A percentile compares a stretch with the other conserved stretches of the same genome.
Evolutionary conservation across 2,888 invertebrate species (phyloP).

Genomic region (Macaria notata): DNA sequence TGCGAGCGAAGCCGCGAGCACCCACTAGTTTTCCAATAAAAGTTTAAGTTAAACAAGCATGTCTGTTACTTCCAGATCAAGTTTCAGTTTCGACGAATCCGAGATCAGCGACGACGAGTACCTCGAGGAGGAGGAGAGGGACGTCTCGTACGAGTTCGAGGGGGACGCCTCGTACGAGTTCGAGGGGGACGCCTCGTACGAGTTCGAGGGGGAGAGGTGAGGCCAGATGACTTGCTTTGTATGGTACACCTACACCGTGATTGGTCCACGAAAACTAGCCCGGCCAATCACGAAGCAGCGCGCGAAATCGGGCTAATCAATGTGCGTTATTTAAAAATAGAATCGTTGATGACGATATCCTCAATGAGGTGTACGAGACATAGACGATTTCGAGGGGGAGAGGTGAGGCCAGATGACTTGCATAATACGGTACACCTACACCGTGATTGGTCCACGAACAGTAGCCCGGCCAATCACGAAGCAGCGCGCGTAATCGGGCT

Average conservation of each 20-base stretch:
- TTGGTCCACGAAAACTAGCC: not conserved
- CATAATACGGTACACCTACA: not conserved
- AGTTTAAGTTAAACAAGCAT: too few species aligned
- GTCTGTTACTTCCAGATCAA: slow-evolving; percentile 29
- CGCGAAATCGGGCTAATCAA: not conserved
- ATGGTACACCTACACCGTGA: not conserved
- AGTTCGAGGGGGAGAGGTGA: slow-evolving; percentile 16
- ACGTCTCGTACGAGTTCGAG: too few species aligned
- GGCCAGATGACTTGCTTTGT: not conserved
- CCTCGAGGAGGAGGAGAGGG: slow-evolving; percentile 29
- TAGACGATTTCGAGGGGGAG: slow-evolving; percentile 6
- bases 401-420: slow-evolving; percentile 9
- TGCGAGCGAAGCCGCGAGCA: too few species aligned
- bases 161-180: slow-evolving; percentile 18
- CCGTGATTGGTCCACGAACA: not conserved
- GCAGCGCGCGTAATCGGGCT: not conserved
- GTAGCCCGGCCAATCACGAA: not conserved
- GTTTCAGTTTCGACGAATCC: slow-evolving; percentile 25
- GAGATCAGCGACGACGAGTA: slow-evolving; percentile 22
- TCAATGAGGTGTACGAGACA: too few species aligned
- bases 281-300: not conserved
- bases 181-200: too few species aligned
- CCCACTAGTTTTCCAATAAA: too few species aligned
- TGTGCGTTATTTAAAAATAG: too few species aligned
- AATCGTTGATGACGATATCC: not conserved